A percentile compares a stretch with the other conserved stretches of the same genome.
phyloP scores from a whole-genome alignment of 2,113 vertebrate genomes.

The Oostethus manadensis region DNA sequence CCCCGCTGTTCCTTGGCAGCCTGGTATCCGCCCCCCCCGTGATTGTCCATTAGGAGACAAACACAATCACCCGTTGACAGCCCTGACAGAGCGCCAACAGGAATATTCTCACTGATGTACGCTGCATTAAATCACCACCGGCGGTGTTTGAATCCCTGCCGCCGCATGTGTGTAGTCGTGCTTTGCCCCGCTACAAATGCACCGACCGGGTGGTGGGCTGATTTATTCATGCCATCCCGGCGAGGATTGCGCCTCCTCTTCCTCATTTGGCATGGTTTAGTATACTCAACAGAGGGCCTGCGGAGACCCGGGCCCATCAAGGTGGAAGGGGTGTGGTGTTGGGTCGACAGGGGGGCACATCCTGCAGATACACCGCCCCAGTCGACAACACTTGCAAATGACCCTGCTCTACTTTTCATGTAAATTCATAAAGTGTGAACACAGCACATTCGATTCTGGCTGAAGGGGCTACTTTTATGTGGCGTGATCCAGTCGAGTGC shows the following conservation, averaged over 20 bases:
- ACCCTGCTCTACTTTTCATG: constrained; percentile 47
- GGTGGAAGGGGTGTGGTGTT: background rate
- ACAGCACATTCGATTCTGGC: background rate
- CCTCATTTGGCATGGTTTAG: constrained; percentile 62
- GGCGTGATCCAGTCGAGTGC: background rate
- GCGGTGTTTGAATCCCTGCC: background rate
- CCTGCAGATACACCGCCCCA: constrained; percentile 40
- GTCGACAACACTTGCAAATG: constrained; percentile 39
- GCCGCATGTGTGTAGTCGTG: constrained; percentile 12
- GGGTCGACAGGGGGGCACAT: constrained; percentile 31
- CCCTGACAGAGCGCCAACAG: constrained; percentile 32
- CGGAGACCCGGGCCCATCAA: constrained; percentile 38
- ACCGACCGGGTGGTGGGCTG: constrained; percentile 54
- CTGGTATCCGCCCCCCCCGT: constrained; percentile 15
- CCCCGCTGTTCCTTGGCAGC: constrained; percentile 24
- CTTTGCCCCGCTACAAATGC: constrained; percentile 32
- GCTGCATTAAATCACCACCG: background rate
- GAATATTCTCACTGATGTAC: constrained; percentile 21
- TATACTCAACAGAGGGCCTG: constrained; percentile 53
- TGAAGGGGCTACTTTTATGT: background rate
- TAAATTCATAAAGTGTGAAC: constrained; percentile 45
- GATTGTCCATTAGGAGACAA: constrained; percentile 33
- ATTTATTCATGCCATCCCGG: constrained; percentile 61
- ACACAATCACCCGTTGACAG: constrained; percentile 19
- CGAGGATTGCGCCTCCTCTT: constrained; percentile 56